Base-by-base conservation (phyloP, 2,113 vertebrate genomes). In the Sminthopsis crassicaudata region DNA sequence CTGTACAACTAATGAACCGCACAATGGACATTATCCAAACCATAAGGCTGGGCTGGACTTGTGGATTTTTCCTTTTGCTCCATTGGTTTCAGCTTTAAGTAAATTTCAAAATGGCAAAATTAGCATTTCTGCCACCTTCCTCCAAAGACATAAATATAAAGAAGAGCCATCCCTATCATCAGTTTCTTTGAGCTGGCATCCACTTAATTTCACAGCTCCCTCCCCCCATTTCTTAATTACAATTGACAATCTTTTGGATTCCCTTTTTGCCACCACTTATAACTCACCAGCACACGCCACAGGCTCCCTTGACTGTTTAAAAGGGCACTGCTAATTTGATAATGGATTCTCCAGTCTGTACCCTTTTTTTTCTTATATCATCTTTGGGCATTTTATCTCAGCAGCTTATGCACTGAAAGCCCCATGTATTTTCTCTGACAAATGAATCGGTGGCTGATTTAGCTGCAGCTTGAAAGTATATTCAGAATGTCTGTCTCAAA, bases 91-190 rank as follows among this genome's bases (percentile, higher is more conserved):
- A 96, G 84, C 91, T 97, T 97, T 94, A 92, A 91, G 53, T 92
- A 94, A 95, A 94, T 95, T 95, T 94, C 67, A 93, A 96, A 96
- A 95, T 94, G 96, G 91, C 97, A 98, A 97, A 92, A 96, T 97
- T 97, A 97, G 92, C 95, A 95, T 97, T 97, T 97, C 90, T 60
- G 14, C 91, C 60, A 92, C 91, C 46, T 92, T 92, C 94, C 48
- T 90, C 95, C 92, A 92, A 91, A 96, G 92, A 92, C 51, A 84
- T 93, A 93, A 95, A 96, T 91, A 50, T 94, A 95, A 95, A 14
- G 91, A 95, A 53, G 23, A 57, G 19, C 90, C 8, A 8, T 76
- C 36, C 76, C 24, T 55, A 88, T 50, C 30, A 0, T 92, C 55
- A 92, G 46, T 90, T 91, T 53, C 88, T 94, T 90, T 48, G 2